Base-by-base conservation (phyloP, 2,113 vertebrate genomes). In the Mustela lutreola region DNA sequence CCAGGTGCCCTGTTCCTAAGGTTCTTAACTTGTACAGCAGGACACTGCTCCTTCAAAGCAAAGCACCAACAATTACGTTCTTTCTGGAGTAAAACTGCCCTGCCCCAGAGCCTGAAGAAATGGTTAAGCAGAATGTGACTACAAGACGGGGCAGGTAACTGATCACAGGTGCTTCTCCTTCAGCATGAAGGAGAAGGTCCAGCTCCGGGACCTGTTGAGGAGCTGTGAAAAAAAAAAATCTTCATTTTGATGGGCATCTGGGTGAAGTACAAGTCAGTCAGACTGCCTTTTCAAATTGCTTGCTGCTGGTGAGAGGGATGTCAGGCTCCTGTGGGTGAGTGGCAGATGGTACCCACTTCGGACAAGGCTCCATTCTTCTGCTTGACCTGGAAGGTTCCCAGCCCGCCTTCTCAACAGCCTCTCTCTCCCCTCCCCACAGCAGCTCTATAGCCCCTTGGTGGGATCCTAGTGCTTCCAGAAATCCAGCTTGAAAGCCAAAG, bases 21-120 rank as follows among this genome's bases (percentile, higher is more conserved):
- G 63, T 89, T 71, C 75, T 84, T 81, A 86, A 93, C 67, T 96
- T 93, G 89, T 18, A 93, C 67, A 89, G 93, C 7, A 5, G 75
- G 78, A 81, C 86, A 93, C 65, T 56, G 12, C 39, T 81, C 75
- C 91, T 93, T 93, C 96, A 93, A 97, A 96, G 95, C 92, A 78
- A 95, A 94, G 93, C 36, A 79, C 58, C 79, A 63, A 42, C 75
- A 91, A 96, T 97, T 83, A 95, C n/a, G n/a, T 86, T 96, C 62
- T 96, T 89, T 93, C 48, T 36, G 10, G 11, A 89, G 92, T 92
- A 60, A 89, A 95, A 96, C 2, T 79, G 78, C 58, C 86, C 79
- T 93, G 82, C 93, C 65, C 60, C 93, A 85, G 71, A 87, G 39
- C 26, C 21, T 5, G 73, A 75, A 84, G 96, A 96, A 93, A 89